Percentiles rank a stretch among this genome's conserved stretches.
Evolutionary conservation across 2,113 vertebrate genomes (phyloP).

Genomic region (Hemichromis elongatus): DNA sequence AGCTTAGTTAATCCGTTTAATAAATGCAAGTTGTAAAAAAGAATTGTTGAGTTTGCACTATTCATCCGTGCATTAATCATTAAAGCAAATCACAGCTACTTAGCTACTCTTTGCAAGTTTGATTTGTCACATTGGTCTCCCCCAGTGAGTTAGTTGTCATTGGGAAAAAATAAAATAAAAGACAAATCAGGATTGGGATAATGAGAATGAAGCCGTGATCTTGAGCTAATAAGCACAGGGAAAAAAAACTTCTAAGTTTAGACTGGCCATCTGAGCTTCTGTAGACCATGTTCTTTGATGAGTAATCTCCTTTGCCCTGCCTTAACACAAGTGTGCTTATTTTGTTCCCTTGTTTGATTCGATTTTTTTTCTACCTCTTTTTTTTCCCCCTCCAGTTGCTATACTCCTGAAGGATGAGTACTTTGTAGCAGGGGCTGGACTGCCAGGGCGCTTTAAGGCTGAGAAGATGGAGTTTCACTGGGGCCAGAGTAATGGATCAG

Average conservation of each 20-base stretch:
- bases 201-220: background rate
- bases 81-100: background rate
- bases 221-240: background rate
- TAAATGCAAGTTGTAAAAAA: background rate
- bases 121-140: background rate
- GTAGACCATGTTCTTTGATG: background rate
- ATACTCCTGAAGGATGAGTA: slow-evolving; percentile 95
- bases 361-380: background rate
- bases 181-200: background rate
- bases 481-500: slow-evolving; percentile 92
- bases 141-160: background rate
- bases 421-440: slow-evolving; percentile 90
- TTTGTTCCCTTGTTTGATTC: background rate
- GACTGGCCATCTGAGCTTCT: background rate
- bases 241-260: background rate
- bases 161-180: background rate
- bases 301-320: background rate
- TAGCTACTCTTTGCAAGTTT: background rate
- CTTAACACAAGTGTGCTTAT: background rate
- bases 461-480: slow-evolving; percentile 99
- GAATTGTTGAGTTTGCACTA: background rate
- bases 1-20: background rate
- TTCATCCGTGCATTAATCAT: background rate
- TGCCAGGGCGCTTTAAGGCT: slow-evolving; percentile 95
- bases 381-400: slow-evolving; percentile 78